Base-by-base conservation (phyloP, 2,888 invertebrate genomes). In the Drosophila melanosoma region DNA sequence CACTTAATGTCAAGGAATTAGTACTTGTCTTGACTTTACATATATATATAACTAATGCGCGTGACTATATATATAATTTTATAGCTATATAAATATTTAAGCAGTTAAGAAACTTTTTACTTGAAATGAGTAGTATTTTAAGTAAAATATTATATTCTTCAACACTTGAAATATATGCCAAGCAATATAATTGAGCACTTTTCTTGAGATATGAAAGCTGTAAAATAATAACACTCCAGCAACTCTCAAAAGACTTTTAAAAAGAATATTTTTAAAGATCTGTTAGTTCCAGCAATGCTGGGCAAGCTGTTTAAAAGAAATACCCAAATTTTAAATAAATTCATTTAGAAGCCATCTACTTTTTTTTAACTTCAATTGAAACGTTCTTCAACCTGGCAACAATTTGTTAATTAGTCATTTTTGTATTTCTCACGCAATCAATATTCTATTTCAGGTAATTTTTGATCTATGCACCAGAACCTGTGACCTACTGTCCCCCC, bases 391-490 rank as follows among this genome's bases (percentile, higher is more conserved):
- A 23, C 15, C 15, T 15, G 45, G 8, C 45, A 23, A 45, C 45
- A 45, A 23, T 23, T 45, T 15, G 15, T 12, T 8, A 23, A 15
- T 8, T 12, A 20, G 15, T 7, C 45, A 15, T 3, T 23, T 23
- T 12, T 23, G n/a, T 15, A 12, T 35, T 36, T 60, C 51, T 38
- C 51, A 60, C 20, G 51, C 20, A 17, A 29, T 26, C 36, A 33
- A 8, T 17, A 26, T 10, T 17, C 26, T 2, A 6, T 54, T 33
- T 33, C 49, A 36, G 57, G 6, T 52, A 52, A 52, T 38, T 69
- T 69, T 57, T 26, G 68, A 69, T 52, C 42, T 52, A 58, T 66
- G 56, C 57, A 29, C 33, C 33, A 33, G 38, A 36, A 54, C 48
- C 45, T 38, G 38, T 54, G 38, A 20, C 66, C 32, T 52, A 20